Evolutionary conservation across 2,888 invertebrate genomes (phyloP).

Genomic region (Orchesellides sinensis): DNA sequence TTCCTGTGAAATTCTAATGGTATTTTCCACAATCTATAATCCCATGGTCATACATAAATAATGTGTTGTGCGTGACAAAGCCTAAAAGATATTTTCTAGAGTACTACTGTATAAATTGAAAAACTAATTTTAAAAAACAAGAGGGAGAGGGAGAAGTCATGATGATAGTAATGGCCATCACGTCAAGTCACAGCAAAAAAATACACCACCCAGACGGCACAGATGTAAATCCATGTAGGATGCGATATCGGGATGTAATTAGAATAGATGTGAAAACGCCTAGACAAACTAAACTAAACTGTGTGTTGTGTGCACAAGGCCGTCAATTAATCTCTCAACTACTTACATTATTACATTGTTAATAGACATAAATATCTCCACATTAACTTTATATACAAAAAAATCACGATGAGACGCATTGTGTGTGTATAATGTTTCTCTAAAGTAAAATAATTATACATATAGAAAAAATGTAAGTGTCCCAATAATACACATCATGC

Average conservation of each 20-base stretch:
- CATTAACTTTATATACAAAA: not conserved
- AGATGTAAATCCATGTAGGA: not conserved
- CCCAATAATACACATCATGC: not conserved
- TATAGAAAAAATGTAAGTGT: too few species aligned
- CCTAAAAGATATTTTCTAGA: too few species aligned
- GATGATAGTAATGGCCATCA: not conserved
- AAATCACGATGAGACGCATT: not conserved
- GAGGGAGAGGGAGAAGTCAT: not conserved
- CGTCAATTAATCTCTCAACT: constrained; percentile 60
- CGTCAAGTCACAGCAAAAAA: not conserved
- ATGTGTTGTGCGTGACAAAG: too few species aligned
- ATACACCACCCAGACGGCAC: constrained; percentile 1
- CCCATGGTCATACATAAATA: too few species aligned
- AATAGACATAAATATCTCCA: constrained; percentile 16
- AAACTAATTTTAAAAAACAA: not conserved
- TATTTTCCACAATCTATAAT: too few species aligned
- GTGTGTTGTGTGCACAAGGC: constrained; percentile 33
- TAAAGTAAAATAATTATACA: too few species aligned
- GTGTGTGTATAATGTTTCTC: not conserved
- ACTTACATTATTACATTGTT: constrained; percentile 35
- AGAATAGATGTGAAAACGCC: not conserved
- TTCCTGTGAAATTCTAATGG: too few species aligned
- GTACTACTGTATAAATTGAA: too few species aligned
- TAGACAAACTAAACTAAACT: not conserved
- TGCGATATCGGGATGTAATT: constrained; percentile 2